Evolutionary conservation across 2,797 vertebrate species (phyloP).

Genomic region (Odontamblyopus lacepedii): DNA sequence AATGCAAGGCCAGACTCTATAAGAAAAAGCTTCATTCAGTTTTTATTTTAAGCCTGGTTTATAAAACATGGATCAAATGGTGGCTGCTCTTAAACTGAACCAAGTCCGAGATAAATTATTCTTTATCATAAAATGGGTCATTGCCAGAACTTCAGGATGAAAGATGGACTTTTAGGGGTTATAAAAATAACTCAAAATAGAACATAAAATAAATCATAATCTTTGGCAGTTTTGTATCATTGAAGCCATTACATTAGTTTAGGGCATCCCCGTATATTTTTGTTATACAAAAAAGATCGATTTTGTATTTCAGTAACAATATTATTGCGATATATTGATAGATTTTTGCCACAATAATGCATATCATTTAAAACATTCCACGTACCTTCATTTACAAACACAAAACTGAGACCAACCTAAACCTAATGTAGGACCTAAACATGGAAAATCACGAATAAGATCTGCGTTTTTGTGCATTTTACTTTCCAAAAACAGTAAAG

Average conservation of each 20-base stretch:
- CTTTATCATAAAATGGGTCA: not conserved
- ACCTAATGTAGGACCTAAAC: no score
- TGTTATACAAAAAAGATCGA: no score
- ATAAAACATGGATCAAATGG: not conserved
- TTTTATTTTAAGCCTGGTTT: not conserved
- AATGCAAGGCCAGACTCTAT: conserved; percentile 6
- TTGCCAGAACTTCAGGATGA: not conserved
- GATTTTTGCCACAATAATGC: no score
- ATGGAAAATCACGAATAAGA: no score
- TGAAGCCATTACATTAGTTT: not conserved
- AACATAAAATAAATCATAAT: not conserved
- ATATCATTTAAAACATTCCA: no score
- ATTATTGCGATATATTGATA: no score
- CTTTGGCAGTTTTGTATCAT: not conserved
- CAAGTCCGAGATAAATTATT: not conserved
- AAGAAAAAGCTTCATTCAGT: not conserved
- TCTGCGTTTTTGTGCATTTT: no score
- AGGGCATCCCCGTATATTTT: not conserved
- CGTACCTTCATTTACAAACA: no score
- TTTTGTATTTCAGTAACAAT: no score
- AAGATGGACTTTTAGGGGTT: not conserved
- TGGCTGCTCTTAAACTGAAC: not conserved
- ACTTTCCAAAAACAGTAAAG: no score
- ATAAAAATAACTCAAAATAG: not conserved
- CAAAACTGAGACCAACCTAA: no score